These are phyloP conservation scores for Cyprinus carpio DNA, from an alignment of 2,113 vertebrate genomes.

Conservation along the genomic window DNA sequence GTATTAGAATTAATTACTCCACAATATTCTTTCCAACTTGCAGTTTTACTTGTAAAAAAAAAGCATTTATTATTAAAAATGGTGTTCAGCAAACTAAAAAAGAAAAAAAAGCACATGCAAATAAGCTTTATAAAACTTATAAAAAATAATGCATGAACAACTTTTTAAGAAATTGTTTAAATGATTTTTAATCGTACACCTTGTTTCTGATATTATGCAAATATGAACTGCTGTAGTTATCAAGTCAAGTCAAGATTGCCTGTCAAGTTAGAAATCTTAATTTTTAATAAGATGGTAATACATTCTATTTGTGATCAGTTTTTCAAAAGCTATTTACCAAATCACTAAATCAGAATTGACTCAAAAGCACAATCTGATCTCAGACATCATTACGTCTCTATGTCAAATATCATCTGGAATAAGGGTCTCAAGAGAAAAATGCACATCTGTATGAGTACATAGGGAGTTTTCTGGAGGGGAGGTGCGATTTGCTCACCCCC, in stretches of 20 bases:
- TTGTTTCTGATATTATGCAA: background rate
- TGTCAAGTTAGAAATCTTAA: background rate
- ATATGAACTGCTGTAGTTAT: background rate
- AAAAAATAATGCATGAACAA: background rate
- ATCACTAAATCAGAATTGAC: background rate
- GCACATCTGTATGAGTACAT: slow-evolving; percentile 22
- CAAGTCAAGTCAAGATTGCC: background rate
- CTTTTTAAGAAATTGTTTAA: background rate
- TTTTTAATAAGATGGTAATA: background rate
- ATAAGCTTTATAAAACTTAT: background rate
- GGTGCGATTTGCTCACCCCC: slow-evolving; percentile 33
- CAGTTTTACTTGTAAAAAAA: background rate
- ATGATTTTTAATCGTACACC: background rate
- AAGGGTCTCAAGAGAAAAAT: background rate
- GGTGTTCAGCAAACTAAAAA: background rate
- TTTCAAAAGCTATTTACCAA: background rate
- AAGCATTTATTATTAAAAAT: no score
- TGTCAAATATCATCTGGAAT: slow-evolving; percentile 17
- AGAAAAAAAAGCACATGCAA: background rate
- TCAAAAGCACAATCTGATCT: background rate
- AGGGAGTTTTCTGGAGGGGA: slow-evolving; percentile 22
- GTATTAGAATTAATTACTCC: background rate
- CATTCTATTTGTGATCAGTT: background rate
- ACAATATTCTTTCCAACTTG: background rate
- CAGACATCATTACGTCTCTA: background rate